Evolutionary conservation across 2,113 vertebrate species (phyloP), one percentile per base, ranked within the genome.

Genomic region (Callionymus lyra): DNA sequence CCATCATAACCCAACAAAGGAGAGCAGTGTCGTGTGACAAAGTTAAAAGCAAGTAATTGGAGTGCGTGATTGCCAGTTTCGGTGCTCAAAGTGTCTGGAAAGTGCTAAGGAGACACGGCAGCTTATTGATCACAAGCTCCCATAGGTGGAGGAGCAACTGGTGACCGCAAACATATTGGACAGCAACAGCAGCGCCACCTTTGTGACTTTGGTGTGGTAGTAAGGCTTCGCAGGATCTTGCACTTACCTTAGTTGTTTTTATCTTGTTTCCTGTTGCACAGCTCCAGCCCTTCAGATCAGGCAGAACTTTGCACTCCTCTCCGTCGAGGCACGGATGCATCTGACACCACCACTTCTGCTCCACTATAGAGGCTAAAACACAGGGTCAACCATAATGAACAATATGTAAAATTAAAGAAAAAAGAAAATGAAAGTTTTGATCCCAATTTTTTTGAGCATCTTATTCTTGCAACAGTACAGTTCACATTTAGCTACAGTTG

Each of bases 261-360:
- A 97, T 94, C 86, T 97, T 98, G 85, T 91, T 98, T 45, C 93
- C 90, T 15, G 90, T 93, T 37, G 93, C 93, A 45, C 94, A 98
- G 78, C 93, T 98, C 94, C 94, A 98, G 32, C 94, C 93, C 79
- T 94, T 98, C 57, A 91, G 87, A 74, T 98, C 94, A 15, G 94
- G 94, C 63, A 98, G 91, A 44, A 97, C 93, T 85, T 97, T 97
- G 76, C 94, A 98, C 74, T 97, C 94, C 58, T 98, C 94, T 59
- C 93, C 94, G 51, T 97, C 93, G 69, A 98, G 90, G 79, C 93
- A 98, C 14, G 94, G 94, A 35, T 97, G 90, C 94, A 98, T 98
- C 56, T 96, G 93, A 73, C 94, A 98, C 94, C 94, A 98, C 94
- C 93, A 98, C 79, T 93, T 94, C 84, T 98, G 93, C 73, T 91